Percentiles rank a stretch among this genome's conserved stretches.
Evolutionary conservation across 1,140 invertebrate genomes (phyloP).

Genomic region (Drosophila sucinea): DNA sequence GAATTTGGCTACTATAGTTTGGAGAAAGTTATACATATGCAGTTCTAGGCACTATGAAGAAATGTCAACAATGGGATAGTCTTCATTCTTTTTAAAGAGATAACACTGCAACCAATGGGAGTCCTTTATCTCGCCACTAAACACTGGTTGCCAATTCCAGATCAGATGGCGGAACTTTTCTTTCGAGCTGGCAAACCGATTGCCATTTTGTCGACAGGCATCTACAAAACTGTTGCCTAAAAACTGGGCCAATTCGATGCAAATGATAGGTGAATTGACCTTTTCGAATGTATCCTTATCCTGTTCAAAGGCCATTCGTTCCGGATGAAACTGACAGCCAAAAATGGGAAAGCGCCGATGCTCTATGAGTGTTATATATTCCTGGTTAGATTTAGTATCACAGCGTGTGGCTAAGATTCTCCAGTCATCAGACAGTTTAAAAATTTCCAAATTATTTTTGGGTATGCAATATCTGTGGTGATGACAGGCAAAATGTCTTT

Average conservation of each 20-base stretch:
- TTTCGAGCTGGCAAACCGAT: slow-evolving; percentile 83
- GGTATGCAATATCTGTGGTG: slow-evolving; percentile 90
- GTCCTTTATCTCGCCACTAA: slow-evolving; percentile 82
- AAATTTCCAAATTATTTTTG: slow-evolving; percentile 82
- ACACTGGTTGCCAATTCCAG: slow-evolving; percentile 86
- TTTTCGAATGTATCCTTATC: slow-evolving; percentile 77
- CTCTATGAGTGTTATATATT: slow-evolving; percentile 88
- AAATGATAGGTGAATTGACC: slow-evolving; percentile 83
- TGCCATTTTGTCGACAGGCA: slow-evolving; percentile 86
- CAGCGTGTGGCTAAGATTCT: slow-evolving; percentile 87
- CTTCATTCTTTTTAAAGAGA: slow-evolving; percentile 49
- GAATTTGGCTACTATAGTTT: too few species aligned
- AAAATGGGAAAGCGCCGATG: slow-evolving; percentile 90
- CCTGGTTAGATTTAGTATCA: slow-evolving; percentile 85
- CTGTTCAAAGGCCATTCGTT: slow-evolving; percentile 93
- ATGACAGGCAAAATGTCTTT: slow-evolving; percentile 88
- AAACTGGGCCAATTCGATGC: slow-evolving; percentile 87
- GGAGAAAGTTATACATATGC: too few species aligned
- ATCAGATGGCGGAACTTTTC: slow-evolving; percentile 85
- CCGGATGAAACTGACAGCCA: slow-evolving; percentile 95
- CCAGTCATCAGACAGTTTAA: slow-evolving; percentile 86
- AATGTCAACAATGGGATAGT: slow-evolving; percentile 31
- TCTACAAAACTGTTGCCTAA: slow-evolving; percentile 93
- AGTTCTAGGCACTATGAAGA: not conserved
- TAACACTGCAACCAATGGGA: slow-evolving; percentile 56